Evolutionary conservation across 2,797 vertebrate species (phyloP), one percentile per base, ranked within the genome.

Genomic region (Anguilla anguilla): DNA sequence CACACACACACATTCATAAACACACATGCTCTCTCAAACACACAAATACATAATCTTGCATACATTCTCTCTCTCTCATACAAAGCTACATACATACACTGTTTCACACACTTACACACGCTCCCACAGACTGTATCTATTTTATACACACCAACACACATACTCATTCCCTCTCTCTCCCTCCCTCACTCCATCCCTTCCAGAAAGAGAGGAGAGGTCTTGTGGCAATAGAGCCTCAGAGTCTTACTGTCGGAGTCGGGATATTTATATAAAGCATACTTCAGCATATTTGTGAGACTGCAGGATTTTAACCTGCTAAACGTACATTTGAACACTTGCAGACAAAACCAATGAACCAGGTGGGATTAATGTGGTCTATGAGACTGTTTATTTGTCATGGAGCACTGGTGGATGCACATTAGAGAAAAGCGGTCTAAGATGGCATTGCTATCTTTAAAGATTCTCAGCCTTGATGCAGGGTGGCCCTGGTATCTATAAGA

Each of bases 141-240:
- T 90, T n/a, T 11, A 64, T 11, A 64, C 25, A 64, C 25, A 64
- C 61, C 11, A 11, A 64, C 61, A 64, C 25, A 64, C 22, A 64
- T 11, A n/a, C 61, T 22, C 57, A 61, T 89, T 91, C 89, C 87
- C 72, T 90, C 90, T 89, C 90, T 90, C 51, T 13, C n/a, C 85
- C 91, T 89, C 79, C 88, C 92, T 88, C 74, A 28, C 89, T 90
- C 88, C 64, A 7, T 22, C n/a, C n/a, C 67, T 72, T 28, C 67
- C 64, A 67, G 64, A 43, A 22, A 77, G 7, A 43, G 31, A 77
- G 35, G 28, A 1, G 0, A 15, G 17, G 31, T 43, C 11, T 77
- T 11, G 13, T 43, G 19, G 31, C 11, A 19, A 77, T 13, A 77
- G 67, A 69, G 11, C 31, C 72, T 28, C 67, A 31, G 9, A 11